Conservation (phyloP, 2,888 invertebrate species). For the Cantharis flavilabris region DNA sequence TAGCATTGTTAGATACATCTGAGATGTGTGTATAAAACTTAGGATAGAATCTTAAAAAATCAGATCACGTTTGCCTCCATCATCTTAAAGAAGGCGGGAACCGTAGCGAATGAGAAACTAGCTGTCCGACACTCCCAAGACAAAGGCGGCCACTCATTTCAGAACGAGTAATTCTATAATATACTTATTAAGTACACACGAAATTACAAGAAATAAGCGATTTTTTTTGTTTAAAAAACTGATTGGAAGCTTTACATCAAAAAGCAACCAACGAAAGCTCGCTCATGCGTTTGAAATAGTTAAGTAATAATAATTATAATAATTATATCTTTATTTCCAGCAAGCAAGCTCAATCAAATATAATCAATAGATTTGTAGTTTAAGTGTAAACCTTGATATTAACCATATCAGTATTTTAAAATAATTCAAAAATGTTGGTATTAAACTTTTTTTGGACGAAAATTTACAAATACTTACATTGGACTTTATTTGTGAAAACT, state of each 20-base stretch:
- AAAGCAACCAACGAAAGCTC: not conserved
- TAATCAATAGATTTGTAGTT: too few species aligned
- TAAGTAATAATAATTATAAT: too few species aligned
- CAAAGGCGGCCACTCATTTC: conserved; percentile 44
- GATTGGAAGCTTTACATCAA: not conserved
- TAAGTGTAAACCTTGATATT: too few species aligned
- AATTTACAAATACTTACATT: too few species aligned
- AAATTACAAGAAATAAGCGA: not conserved
- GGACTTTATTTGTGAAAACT: too few species aligned
- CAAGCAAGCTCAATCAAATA: too few species aligned
- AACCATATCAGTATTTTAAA: too few species aligned
- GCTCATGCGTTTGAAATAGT: not conserved
- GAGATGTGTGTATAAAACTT: not conserved
- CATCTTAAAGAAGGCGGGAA: conserved; percentile 34
- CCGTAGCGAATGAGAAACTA: conserved; percentile 38
- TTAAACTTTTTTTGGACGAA: too few species aligned
- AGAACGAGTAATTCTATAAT: conserved; percentile 45
- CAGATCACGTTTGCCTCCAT: conserved; percentile 39
- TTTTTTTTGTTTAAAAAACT: not conserved
- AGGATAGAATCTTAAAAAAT: conserved; percentile 33
- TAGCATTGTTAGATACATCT: not conserved
- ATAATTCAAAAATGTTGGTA: too few species aligned
- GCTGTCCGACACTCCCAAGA: conserved; percentile 44
- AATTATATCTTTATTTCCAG: too few species aligned
- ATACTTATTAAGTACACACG: conserved; percentile 45